Evolutionary conservation across 2,113 vertebrate genomes (phyloP), one percentile per base, ranked within the genome.

Genomic region (Pelodiscus sinensis): DNA sequence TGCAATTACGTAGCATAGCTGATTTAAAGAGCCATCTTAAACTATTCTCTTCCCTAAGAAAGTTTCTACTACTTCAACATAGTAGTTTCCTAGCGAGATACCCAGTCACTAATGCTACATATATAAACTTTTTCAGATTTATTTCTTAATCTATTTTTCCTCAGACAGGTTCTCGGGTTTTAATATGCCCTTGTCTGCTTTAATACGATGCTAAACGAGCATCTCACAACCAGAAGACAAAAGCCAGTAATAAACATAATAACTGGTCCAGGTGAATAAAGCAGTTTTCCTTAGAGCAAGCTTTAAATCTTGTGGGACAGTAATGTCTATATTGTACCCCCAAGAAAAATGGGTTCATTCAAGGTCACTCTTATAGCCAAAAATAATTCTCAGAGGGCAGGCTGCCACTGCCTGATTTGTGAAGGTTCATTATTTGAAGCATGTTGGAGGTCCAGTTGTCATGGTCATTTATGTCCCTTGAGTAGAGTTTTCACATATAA

Each of bases 301-400:
- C 95, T 88, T 89, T 90, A 94, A 90, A 93, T 90, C 90, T 92
- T 85, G 71, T 0, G 1, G 82, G 90, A 60, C 58, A 88, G 91
- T 91, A 94, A 94, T 92, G 93, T 96, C 95, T 94, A 91, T 92
- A 94, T 84, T 79, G 75, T 21, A 62, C 85, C 54, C 71, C 84
- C 79, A 86, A 91, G 94, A 75, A 86, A 93, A 97, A 96, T 95
- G 96, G 96, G 95, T 92, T 96, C 95, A 95, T 51, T 84, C 94
- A 92, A 94, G 93, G 92, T 91, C 87, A 14, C 86, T 91, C 87
- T 84, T 68, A 51, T 83, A 50, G 88, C 87, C 94, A 89, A 92
- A 90, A 93, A 94, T 85, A 92, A 90, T 8, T 38, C 60, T 83
- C 11, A 58, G 65, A 77, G 27, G 13, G n/a, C 87, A 92, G 82